Conservation (phyloP, 2,888 invertebrate genomes). For the Linhomoeus sp. region DNA sequence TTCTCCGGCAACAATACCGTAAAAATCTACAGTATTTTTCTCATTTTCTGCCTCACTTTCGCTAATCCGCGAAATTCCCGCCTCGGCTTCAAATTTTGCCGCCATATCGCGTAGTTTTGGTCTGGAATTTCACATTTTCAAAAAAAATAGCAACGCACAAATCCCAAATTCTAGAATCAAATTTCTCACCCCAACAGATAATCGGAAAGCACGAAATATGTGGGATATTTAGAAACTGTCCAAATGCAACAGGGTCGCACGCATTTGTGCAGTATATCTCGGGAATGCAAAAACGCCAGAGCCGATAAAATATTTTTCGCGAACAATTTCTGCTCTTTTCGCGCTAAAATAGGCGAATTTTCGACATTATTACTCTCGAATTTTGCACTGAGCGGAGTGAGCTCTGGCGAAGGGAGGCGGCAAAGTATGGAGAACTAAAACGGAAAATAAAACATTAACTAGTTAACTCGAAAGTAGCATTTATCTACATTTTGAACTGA, state of each 20-base stretch:
- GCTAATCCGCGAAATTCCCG: no score
- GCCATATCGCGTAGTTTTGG: background rate
- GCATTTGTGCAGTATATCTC: conserved; percentile 60
- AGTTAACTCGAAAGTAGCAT: no score
- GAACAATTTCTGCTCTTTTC: background rate
- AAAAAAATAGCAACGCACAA: background rate
- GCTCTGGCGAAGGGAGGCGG: no score
- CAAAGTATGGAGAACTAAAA: no score
- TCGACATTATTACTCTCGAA: no score
- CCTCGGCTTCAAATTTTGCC: background rate
- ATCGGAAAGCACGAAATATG: conserved; percentile 1
- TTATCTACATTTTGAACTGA: no score
- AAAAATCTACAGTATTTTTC: no score
- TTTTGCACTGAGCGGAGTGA: no score
- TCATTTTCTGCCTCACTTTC: no score
- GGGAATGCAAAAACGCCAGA: conserved; percentile 50
- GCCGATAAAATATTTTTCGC: conserved; percentile 3
- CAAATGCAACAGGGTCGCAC: conserved; percentile 35
- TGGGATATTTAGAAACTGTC: background rate
- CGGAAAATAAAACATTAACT: no score
- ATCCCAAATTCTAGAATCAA: background rate
- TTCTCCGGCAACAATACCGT: conserved; percentile 2
- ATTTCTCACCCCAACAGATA: background rate
- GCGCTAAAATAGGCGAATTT: no score
- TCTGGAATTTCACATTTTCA: background rate